Conservation (phyloP, 1,140 invertebrate species). For the Aphaenogaster rudis region DNA sequence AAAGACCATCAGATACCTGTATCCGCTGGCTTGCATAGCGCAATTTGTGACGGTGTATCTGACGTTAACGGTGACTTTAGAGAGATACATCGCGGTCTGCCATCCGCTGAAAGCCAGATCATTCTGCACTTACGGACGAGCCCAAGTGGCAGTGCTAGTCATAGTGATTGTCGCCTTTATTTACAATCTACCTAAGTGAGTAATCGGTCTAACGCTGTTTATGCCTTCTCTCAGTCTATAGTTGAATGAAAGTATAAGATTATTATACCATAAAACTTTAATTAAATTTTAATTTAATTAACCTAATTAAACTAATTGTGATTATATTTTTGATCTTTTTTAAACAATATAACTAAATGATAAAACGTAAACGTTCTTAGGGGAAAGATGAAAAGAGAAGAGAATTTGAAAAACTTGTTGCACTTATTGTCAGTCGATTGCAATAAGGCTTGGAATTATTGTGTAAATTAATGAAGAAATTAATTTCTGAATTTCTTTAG, state of each 20-base stretch:
- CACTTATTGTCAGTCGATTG: background rate
- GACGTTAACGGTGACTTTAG: constrained; percentile 97
- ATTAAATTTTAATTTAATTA: background rate
- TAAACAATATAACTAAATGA: background rate
- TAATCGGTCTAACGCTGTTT: constrained; percentile 28
- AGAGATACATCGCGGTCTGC: constrained; percentile 98
- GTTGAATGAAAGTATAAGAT: background rate
- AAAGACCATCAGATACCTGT: constrained; percentile 93
- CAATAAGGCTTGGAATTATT: background rate
- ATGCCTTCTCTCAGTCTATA: background rate
- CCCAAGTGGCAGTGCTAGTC: constrained; percentile 94
- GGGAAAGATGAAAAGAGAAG: background rate
- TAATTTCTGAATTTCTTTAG: constrained; percentile 78
- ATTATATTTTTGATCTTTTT: background rate
- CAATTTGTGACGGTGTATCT: constrained; percentile 98
- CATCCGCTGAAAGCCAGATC: constrained; percentile 95
- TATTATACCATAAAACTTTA: background rate
- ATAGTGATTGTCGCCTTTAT: constrained; percentile 94
- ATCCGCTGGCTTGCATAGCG: constrained; percentile 95
- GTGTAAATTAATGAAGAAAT: background rate
- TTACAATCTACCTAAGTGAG: constrained; percentile 93
- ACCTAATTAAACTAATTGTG: constrained; percentile 2
- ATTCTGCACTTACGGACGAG: constrained; percentile 96
- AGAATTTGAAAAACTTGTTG: background rate
- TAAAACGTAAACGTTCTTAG: too few relatives aligned